These are phyloP conservation scores for Drosophila cardini DNA, from an alignment of 1,140 invertebrate species.

Conservation along the genomic window DNA sequence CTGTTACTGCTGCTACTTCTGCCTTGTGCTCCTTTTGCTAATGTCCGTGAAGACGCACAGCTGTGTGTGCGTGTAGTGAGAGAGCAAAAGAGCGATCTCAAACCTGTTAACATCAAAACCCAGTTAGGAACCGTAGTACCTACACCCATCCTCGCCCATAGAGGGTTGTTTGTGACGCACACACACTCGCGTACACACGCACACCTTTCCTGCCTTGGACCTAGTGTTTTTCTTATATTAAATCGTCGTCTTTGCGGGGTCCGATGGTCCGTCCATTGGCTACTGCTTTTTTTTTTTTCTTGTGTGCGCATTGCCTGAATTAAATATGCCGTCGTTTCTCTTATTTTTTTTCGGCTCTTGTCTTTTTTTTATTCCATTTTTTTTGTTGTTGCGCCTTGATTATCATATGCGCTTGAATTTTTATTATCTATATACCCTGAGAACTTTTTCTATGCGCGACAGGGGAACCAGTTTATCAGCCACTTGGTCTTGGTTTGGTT, in stretches of 20 bases:
- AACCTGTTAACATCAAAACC: slow-evolving; percentile 82
- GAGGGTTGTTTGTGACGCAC: slow-evolving; percentile 71
- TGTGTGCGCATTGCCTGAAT: slow-evolving; percentile 59
- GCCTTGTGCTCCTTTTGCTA: slow-evolving; percentile 56
- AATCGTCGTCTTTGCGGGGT: slow-evolving; percentile 65
- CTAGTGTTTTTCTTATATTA: slow-evolving; percentile 80
- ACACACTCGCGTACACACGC: slow-evolving; percentile 13
- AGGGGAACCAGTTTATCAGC: slow-evolving; percentile 82
- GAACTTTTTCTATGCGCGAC: slow-evolving; percentile 81
- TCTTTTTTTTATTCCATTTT: slow-evolving; percentile 50
- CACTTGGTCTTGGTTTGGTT: slow-evolving; percentile 78
- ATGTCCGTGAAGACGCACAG: slow-evolving; percentile 79
- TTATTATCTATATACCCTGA: slow-evolving; percentile 84
- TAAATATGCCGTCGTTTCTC: slow-evolving; percentile 74
- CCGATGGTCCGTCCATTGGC: slow-evolving; percentile 69
- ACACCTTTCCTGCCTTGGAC: slow-evolving; percentile 55
- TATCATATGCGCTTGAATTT: slow-evolving; percentile 84
- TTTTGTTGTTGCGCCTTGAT: slow-evolving; percentile 69
- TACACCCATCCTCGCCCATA: slow-evolving; percentile 66
- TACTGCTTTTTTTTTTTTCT: slow-evolving; percentile 69
- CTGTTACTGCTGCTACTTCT: slow-evolving; percentile 16
- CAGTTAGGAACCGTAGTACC: slow-evolving; percentile 74
- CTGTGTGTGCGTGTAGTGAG: slow-evolving; percentile 51
- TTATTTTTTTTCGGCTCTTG: slow-evolving; percentile 43
- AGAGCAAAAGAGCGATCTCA: slow-evolving; percentile 36